Evolutionary conservation across 2,888 invertebrate species (phyloP).

Genomic region (Sphaeridia pumilis): DNA sequence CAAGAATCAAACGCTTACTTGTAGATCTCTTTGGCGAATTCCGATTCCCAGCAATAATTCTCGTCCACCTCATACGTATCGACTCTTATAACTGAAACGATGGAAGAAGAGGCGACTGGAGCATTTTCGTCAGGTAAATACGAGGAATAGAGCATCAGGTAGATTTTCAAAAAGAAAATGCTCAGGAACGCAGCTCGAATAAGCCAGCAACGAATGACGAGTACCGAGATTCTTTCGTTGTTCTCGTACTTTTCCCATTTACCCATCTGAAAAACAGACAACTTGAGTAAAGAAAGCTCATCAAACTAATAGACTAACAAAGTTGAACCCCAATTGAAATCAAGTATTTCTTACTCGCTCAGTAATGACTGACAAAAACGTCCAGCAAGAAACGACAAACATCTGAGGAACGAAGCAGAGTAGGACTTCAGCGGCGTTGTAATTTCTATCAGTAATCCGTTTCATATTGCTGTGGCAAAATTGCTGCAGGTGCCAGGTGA

Average conservation of each 20-base stretch:
- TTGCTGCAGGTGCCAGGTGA: conserved; percentile 9
- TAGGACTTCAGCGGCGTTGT: conserved; percentile 2
- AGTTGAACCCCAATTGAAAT: background rate
- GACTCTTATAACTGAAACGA: background rate
- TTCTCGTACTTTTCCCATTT: conserved; percentile 24
- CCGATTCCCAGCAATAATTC: conserved; percentile 25
- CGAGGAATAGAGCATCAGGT: conserved; percentile 1
- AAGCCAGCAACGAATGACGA: conserved; percentile 14
- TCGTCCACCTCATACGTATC: background rate
- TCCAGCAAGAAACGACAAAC: conserved; percentile 17
- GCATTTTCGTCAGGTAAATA: conserved; percentile 1
- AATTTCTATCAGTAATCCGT: background rate
- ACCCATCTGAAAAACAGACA: conserved; percentile 20
- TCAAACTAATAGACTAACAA: background rate
- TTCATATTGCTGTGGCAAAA: background rate
- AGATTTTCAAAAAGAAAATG: conserved; percentile 15
- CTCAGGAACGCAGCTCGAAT: conserved; percentile 23
- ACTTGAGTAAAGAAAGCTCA: background rate
- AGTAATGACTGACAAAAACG: conserved; percentile 20
- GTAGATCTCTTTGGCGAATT: conserved; percentile 29
- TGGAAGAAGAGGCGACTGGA: background rate
- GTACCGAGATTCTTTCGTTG: conserved; percentile 18
- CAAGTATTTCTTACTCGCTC: conserved; percentile 17
- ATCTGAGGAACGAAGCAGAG: conserved; percentile 13
- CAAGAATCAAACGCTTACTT: conserved; percentile 11